These are phyloP conservation scores for Lasiurus cinereus DNA, from an alignment of 2,113 vertebrate genomes.

Conservation along the genomic window DNA sequence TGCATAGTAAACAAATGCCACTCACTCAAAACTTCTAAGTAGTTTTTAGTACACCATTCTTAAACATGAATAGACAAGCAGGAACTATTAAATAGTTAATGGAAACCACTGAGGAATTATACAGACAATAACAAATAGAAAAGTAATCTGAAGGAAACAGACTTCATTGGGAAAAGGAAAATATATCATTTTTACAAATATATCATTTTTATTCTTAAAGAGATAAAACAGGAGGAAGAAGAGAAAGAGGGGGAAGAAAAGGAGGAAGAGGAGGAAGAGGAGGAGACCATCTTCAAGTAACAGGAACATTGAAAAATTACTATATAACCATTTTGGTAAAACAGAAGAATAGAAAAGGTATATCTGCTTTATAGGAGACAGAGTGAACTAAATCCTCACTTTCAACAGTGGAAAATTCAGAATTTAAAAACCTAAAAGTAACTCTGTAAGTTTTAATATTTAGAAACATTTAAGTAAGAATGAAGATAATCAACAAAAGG, in stretches of 20 bases:
- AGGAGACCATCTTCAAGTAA: slow-evolving; percentile 13
- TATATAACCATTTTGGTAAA: not conserved
- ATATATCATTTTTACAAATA: not conserved
- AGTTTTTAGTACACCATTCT: not conserved
- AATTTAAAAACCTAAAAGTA: slow-evolving; percentile 57
- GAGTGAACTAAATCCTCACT: not conserved
- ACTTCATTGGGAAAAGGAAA: not conserved
- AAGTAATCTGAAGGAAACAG: not conserved
- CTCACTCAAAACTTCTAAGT: slow-evolving; percentile 30
- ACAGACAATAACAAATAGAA: slow-evolving; percentile 42
- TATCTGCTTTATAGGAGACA: not conserved
- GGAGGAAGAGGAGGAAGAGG: not conserved
- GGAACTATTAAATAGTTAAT: not conserved
- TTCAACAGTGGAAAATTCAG: not conserved
- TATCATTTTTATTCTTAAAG: slow-evolving; percentile 21
- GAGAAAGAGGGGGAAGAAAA: too few relatives aligned
- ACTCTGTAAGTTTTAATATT: slow-evolving; percentile 12
- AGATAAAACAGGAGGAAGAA: not conserved
- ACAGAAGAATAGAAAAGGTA: not conserved
- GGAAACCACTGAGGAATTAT: not conserved
- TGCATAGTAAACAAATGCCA: not conserved
- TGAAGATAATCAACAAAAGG: slow-evolving; percentile 53
- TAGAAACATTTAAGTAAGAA: slow-evolving; percentile 59
- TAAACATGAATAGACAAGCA: not conserved
- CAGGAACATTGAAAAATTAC: slow-evolving; percentile 27